Base-by-base conservation (phyloP, 2,888 invertebrate species). In the Nezara viridula region DNA sequence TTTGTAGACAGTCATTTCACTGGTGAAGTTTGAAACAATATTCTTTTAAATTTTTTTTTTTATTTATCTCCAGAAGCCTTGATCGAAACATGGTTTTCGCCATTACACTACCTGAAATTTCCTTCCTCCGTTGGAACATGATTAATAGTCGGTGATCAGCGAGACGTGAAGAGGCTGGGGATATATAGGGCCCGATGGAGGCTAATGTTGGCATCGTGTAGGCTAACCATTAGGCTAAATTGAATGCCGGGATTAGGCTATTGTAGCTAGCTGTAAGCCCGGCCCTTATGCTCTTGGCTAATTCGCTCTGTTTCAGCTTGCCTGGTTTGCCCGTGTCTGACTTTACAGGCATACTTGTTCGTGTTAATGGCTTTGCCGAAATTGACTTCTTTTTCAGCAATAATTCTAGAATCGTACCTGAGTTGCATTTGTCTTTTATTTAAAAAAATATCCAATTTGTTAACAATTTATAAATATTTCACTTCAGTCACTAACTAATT, bases 241-340 rank as follows among this genome's bases (percentile, higher is more conserved):
- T 86, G 86, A 55, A 86, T 86, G 55, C 50, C 60, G 24, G 86
- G 86, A 86, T 86, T 86, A 86, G n/a, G 27, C 86, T 55, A 86
- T 86, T 86, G 86, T 86, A 86, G 52, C 86, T 86, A 32, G 86
- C 49, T 47, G 44, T 21, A 5, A 50, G 37, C 50, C 27, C n/a
- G 19, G 52, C 55, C n/a, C 55, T 81, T 81, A 24, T 44, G 86
- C 32, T 60, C 37, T 60, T 14, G 40, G 60, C 50, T 86, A 60
- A 60, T 60, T 86, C 60, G 21, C 86, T 40, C 52, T 55, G 55
- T 40, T 47, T n/a, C 40, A 44, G 81, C 81, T 47, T 5, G 4
- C 44, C n/a, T 10, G 12, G 81, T 81, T 81, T 44, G 21, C 24
- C n/a, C 44, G 19, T 60, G 27, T 32, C 37, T 37, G 66, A 5